These are phyloP conservation scores for Lepus oiostolus DNA, from an alignment of 2,797 vertebrate species.

Conservation along the genomic window DNA sequence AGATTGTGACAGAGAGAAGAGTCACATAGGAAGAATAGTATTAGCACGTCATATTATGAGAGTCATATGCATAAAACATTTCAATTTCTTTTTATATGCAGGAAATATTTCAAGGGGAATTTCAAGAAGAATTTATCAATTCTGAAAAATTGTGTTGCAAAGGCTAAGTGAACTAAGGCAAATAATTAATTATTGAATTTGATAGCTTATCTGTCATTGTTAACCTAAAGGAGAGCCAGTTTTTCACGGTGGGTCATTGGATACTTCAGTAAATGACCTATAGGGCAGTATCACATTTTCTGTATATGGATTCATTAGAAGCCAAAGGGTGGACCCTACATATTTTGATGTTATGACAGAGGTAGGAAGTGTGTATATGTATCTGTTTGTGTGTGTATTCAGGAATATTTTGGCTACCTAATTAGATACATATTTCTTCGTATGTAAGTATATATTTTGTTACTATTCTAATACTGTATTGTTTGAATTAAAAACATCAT, in stretches of 20 bases:
- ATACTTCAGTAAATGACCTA: background rate
- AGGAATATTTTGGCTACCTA: background rate
- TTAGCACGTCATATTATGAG: background rate
- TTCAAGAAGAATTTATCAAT: background rate
- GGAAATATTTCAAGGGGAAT: background rate
- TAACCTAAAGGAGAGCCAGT: background rate
- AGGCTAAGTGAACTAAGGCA: background rate
- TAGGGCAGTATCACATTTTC: background rate
- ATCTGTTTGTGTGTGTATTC: no score
- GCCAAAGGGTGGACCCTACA: no score
- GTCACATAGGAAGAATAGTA: background rate
- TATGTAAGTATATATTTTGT: background rate
- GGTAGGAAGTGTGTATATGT: background rate
- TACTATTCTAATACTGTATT: background rate
- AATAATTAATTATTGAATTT: background rate
- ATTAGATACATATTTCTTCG: background rate
- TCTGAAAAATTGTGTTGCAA: background rate
- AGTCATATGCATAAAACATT: background rate
- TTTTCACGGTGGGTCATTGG: background rate
- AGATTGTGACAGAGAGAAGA: background rate
- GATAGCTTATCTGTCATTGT: background rate
- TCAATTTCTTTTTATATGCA: background rate
- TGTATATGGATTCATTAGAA: background rate
- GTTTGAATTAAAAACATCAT: background rate
- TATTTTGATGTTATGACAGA: background rate